Base-by-base conservation (phyloP, 2,113 vertebrate species). In the Telmatochromis sp. region DNA sequence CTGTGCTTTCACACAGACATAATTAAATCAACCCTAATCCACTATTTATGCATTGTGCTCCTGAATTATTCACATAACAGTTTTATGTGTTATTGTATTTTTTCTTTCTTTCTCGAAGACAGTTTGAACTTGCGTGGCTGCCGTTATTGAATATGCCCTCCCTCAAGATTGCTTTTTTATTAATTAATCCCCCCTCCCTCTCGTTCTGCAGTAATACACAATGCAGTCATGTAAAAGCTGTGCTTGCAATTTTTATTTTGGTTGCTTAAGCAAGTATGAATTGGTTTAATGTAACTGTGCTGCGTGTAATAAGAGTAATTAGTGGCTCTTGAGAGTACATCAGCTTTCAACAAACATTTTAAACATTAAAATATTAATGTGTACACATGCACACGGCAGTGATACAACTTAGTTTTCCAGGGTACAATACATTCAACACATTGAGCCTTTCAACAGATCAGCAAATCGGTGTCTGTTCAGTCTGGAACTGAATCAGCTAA, bases 1-100 rank as follows among this genome's bases (percentile, higher is more conserved):
- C 92, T 91, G 90, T 86, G 89, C 94, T 94, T 95, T 94, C 91
- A 87, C 85, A 90, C 87, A 94, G 88, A 94, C 93, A 88, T 96
- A 96, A 97, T 97, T 96, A 95, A 97, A 96, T 96, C 94, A 96
- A 93, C 90, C 88, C 92, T 96, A 96, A 96, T 96, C 93, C 93
- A 92, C 95, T 95, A 96, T 97, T 97, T 95, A 96, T 97, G 95
- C 94, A 94, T 95, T 95, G 93, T 88, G 87, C 93, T 91, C 85
- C 92, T 97, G 94, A 95, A 97, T 97, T 96, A 97, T 96, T 96
- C 95, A 96, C 90, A 91, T 89, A 93, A 93, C 93, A 92, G 90
- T 96, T 96, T 96, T 95, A 93, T 94, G 94, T 92, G 92, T 96
- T 96, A 96, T 96, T 96, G 95, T 93, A 88, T 95, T 96, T 96